Evolutionary conservation across 35 echinoderm and acorn worm genomes (phyloP), one percentile per base, ranked within the genome.

Genomic region (Chiridota heheva): DNA sequence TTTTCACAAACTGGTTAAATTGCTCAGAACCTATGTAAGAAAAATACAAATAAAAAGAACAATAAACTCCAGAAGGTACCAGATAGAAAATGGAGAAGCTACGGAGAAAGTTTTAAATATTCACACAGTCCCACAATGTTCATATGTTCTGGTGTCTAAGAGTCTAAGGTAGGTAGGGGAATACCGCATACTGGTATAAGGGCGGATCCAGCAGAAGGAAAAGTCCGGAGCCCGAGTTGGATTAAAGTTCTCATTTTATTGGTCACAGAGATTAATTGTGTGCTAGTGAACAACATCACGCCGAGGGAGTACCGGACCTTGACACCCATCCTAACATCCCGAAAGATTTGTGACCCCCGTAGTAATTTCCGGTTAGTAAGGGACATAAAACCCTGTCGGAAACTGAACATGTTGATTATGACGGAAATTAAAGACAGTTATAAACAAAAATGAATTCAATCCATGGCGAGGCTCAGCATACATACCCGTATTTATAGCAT

Each of bases 401-500:
- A 63, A n/a, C 49, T 1, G 24, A 55, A 25, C 24, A 25, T 17
- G 1, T 55, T 15, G 49, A 17, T 1, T 25, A 15, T 17, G 49
- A 17, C 49, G 33, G 58, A 31, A 61, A n/a, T 28, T 61, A n/a
- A 61, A 15, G 7, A 8, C 58, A 61, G 25, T 28, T 15, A 28
- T 22, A 15, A 15, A 28, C 0, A 61, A 61, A 61, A 15, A 7
- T 15, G 25, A 15, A 61, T 61, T 28, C 33, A 7, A 1, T 15
- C 25, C n/a, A 61, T 3, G 33, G 24, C 33, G 25, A 61, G 8
- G 33, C 25, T 7, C 7, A 15, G n/a, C 31, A 25, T 60, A 36
- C 76, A 43, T 79, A 96, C 92, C 87, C 77, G 92, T 96, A 4
- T 90, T 67, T 6, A 96, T 79, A 45, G 45, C 80, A 28, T 37